phyloP scores from a whole-genome alignment of 2,113 vertebrate genomes.

The Hippoglossus stenolepis region DNA sequence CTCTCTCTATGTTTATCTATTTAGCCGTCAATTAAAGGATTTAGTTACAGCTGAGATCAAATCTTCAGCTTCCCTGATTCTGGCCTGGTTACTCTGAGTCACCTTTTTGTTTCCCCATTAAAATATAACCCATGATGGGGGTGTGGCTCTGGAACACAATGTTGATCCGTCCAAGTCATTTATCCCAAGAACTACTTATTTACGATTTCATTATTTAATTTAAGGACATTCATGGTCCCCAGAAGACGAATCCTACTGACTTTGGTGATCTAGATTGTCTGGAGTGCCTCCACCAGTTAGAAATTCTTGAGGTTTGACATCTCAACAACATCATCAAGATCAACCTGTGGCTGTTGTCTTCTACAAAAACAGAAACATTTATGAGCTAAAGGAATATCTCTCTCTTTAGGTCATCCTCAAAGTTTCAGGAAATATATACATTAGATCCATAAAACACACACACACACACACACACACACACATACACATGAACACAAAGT shows the following conservation, averaged over 20 bases:
- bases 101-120: background rate
- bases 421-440: constrained; percentile 7
- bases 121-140: too few relatives aligned
- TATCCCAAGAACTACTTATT: too few relatives aligned
- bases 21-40: constrained; percentile 56
- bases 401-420: constrained; percentile 47
- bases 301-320: too few relatives aligned
- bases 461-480: constrained; percentile 13
- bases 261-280: background rate
- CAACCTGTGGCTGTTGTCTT: background rate
- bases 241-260: background rate
- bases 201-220: background rate
- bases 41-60: constrained; percentile 36
- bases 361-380: constrained; percentile 8
- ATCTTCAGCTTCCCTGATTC: background rate
- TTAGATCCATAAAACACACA: constrained; percentile 17
- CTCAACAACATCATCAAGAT: too few relatives aligned
- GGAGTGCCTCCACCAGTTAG: background rate
- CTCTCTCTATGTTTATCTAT: constrained; percentile 44
- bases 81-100: background rate
- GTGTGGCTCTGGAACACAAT: background rate
- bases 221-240: background rate
- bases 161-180: too few relatives aligned
- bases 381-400: constrained; percentile 24
- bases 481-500: constrained; percentile 9